Evolutionary conservation across 2,113 vertebrate genomes (phyloP).

Genomic region (Porphyrio hochstetteri): DNA sequence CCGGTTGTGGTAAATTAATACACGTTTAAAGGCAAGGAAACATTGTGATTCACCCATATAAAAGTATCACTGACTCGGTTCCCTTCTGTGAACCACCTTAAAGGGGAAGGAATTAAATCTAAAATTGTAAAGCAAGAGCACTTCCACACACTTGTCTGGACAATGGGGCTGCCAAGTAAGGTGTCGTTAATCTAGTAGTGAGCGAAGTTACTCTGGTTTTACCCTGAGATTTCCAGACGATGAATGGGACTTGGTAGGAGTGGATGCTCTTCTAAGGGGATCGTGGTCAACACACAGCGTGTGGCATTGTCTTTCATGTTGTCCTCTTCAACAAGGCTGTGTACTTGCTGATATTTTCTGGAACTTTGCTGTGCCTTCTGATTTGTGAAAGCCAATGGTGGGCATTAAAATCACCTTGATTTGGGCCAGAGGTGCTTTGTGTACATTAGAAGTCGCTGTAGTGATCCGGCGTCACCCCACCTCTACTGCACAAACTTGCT

Average conservation of each 20-base stretch:
- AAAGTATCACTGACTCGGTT: slow-evolving; percentile 22
- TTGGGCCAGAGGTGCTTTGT: slow-evolving; percentile 29
- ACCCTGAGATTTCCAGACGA: slow-evolving; percentile 17
- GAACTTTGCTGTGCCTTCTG: slow-evolving; percentile 65
- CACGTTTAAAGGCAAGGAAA: background rate
- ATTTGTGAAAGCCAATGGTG: slow-evolving; percentile 50
- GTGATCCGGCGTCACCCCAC: background rate
- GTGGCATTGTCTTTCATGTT: slow-evolving; percentile 35
- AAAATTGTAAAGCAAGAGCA: slow-evolving; percentile 54
- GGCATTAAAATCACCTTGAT: slow-evolving; percentile 25
- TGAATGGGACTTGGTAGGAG: slow-evolving; percentile 11
- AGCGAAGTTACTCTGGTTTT: slow-evolving; percentile 27
- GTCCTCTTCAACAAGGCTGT: slow-evolving; percentile 63
- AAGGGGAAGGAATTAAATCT: slow-evolving; percentile 19
- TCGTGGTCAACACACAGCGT: slow-evolving; percentile 8
- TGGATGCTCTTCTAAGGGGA: slow-evolving; percentile 26
- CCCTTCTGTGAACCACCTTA: slow-evolving; percentile 39
- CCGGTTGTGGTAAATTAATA: background rate
- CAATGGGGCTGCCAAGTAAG: slow-evolving; percentile 1
- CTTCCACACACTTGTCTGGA: slow-evolving; percentile 62
- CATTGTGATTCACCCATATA: slow-evolving; percentile 17
- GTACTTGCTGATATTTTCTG: slow-evolving; percentile 70
- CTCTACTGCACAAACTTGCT: slow-evolving; percentile 29
- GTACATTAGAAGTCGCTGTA: slow-evolving; percentile 42
- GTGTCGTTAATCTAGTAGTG: slow-evolving; percentile 10